These are phyloP conservation scores for Dascyllus trimaculatus DNA, from an alignment of 2,113 vertebrate genomes.

Conservation along the genomic window DNA sequence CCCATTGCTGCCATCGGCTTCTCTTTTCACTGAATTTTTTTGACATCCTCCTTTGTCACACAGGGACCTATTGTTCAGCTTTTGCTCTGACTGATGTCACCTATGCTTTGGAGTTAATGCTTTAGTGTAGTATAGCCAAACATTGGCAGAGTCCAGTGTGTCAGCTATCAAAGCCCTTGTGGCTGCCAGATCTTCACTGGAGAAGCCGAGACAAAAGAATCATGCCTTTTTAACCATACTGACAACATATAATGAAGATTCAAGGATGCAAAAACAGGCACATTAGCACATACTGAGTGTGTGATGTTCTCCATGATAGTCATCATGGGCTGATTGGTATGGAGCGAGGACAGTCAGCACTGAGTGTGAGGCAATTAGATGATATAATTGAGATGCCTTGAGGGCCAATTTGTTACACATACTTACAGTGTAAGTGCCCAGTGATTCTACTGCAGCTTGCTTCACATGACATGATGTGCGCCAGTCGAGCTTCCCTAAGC, in stretches of 20 bases:
- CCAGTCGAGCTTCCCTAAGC: background rate
- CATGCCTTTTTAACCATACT: conserved; percentile 31
- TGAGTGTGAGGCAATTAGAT: conserved; percentile 75
- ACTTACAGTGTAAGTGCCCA: conserved; percentile 61
- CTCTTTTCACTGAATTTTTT: conserved; percentile 59
- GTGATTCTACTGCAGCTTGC: conserved; percentile 52
- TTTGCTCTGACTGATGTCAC: conserved; percentile 60
- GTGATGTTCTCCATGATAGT: conserved; percentile 35
- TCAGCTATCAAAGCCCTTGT: background rate
- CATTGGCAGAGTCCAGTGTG: conserved; percentile 21
- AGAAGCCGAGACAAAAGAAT: conserved; percentile 10
- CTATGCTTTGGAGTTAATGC: conserved; percentile 47
- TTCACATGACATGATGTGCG: conserved; percentile 26
- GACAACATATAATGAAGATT: conserved; percentile 26
- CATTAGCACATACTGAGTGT: conserved; percentile 4
- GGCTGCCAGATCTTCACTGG: conserved; percentile 8
- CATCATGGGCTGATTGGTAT: conserved; percentile 58
- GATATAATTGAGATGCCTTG: conserved; percentile 77
- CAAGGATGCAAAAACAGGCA: conserved; percentile 4
- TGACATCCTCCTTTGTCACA: conserved; percentile 74
- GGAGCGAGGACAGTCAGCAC: conserved; percentile 53
- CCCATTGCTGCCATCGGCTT: conserved; percentile 62
- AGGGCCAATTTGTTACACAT: conserved; percentile 76
- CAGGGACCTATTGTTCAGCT: conserved; percentile 59
- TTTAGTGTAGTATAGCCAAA: conserved; percentile 25